Conservation (phyloP, 2,797 vertebrate genomes). For the Acropternis orthonyx region DNA sequence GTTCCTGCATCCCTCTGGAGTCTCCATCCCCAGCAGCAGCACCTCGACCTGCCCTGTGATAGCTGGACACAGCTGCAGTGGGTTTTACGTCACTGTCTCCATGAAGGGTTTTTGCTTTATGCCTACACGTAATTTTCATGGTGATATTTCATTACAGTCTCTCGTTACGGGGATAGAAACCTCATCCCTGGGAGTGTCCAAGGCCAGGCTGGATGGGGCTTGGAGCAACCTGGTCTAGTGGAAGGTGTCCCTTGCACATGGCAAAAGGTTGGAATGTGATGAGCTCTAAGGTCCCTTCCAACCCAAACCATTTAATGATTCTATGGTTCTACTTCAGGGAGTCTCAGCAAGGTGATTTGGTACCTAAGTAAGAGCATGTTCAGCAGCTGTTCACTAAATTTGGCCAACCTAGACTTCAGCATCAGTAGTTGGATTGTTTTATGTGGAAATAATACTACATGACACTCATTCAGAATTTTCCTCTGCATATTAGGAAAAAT, state of each 20-base stretch:
- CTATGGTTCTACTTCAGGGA: background rate
- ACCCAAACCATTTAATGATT: background rate
- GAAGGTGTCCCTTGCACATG: background rate
- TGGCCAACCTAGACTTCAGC: background rate
- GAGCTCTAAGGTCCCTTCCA: background rate
- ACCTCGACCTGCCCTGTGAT: accelerated
- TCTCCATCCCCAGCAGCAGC: background rate
- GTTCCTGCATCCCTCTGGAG: no score
- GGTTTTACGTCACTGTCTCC: background rate
- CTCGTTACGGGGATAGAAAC: background rate
- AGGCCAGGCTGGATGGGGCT: background rate
- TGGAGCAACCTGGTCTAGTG: background rate
- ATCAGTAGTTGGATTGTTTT: background rate
- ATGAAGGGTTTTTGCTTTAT: background rate
- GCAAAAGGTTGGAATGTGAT: background rate
- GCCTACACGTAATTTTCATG: accelerated
- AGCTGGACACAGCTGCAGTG: accelerated
- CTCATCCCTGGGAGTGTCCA: accelerated
- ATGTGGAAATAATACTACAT: background rate
- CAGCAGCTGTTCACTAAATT: background rate
- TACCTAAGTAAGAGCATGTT: background rate
- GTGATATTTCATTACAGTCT: accelerated
- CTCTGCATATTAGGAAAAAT: background rate
- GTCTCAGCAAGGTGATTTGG: background rate
- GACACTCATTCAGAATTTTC: background rate